Conservation (phyloP, 2,797 vertebrate genomes). For the Picus viridis region DNA sequence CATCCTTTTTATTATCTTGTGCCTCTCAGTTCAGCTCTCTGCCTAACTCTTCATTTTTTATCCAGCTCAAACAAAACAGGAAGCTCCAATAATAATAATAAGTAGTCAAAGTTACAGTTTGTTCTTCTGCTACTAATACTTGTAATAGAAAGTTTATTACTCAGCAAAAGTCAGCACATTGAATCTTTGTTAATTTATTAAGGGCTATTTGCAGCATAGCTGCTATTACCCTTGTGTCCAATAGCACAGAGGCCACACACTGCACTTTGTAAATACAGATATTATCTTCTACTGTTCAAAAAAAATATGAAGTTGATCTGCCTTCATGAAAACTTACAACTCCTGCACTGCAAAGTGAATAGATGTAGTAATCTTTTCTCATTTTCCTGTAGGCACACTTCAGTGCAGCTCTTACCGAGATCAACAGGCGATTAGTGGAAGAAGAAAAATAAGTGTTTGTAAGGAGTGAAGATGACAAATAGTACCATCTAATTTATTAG, state of each 20-base stretch:
- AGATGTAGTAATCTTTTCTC: not conserved
- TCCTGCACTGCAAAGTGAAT: not conserved
- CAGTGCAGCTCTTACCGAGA: not conserved
- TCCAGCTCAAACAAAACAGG: not conserved
- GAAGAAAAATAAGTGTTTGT: not conserved
- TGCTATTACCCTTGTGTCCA: not conserved
- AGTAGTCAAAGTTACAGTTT: not conserved
- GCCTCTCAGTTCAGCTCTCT: not conserved
- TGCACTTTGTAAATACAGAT: not conserved
- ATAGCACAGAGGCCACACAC: not conserved
- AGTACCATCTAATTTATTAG: not conserved
- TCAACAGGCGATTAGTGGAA: fast-evolving
- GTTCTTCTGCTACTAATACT: not conserved
- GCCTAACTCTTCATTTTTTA: not conserved
- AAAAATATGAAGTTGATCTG: not conserved
- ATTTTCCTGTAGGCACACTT: not conserved
- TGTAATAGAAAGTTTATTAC: not conserved
- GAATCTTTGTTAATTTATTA: not conserved
- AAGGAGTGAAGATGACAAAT: not conserved
- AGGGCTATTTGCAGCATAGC: not conserved
- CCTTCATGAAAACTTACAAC: not conserved
- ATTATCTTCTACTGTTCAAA: not conserved
- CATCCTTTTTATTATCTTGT: not conserved
- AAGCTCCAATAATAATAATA: not conserved
- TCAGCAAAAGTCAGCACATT: not conserved